Base-by-base conservation (phyloP, 2,113 vertebrate species). In the Aegotheles bennettii region DNA sequence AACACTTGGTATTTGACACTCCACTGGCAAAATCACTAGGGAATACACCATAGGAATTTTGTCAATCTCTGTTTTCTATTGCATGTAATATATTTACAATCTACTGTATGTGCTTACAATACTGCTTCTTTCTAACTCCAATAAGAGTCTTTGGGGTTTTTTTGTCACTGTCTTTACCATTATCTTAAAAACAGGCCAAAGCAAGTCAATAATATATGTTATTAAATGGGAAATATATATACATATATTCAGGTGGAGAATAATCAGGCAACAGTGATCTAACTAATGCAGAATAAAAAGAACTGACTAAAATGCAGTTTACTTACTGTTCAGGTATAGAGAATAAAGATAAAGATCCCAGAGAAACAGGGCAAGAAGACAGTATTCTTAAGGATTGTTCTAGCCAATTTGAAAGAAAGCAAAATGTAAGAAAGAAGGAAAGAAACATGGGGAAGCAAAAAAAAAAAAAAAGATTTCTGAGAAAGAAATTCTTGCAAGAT, bases 51-150 rank as follows among this genome's bases (percentile, higher is more conserved):
- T 26, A 91, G 68, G 68, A 96, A 97, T 40, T 84, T 87, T 94
- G 70, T 90, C 80, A 54, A 86, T 87, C 90, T 97, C 84, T 87
- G 65, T 95, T 96, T 97, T 93, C 87, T 84, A 36, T 38, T 83
- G 50, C 36, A 33, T 87, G 48, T 91, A 96, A 91, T 96, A 95
- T 91, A 89, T 95, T 97, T 96, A 73, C 94, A 97, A 96, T 84
- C 38, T 60, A 69, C 24, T 63, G 3, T 64, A 73, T 57, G n/a
- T 63, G 21, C 13, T 65, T 74, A 57, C 24, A 36, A 16, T 56
- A 92, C 3, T 56, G 4, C 13, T 84, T 85, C 38, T 65, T 95
- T 74, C 45, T 68, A 57, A 67, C 26, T 54, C 11, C 90, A 89
- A n/a, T 60, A 85, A 79, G 47, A 95, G 19, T 79, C 51, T 86